These are phyloP conservation scores for Bombylius major DNA, from an alignment of 2,888 invertebrate species.

Conservation along the genomic window DNA sequence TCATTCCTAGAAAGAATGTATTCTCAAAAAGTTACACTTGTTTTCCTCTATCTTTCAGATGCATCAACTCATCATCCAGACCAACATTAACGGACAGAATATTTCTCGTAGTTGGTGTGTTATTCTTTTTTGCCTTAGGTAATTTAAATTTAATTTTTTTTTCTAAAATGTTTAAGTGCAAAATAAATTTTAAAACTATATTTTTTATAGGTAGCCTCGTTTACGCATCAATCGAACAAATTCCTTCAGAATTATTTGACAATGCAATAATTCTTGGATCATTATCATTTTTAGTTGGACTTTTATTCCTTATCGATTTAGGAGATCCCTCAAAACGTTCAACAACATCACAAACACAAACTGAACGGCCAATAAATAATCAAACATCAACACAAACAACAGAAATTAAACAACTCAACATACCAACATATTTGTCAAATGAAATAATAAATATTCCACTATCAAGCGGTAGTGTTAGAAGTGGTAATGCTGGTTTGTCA, in stretches of 20 bases:
- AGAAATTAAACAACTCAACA: neutral
- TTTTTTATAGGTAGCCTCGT: slow-evolving; percentile 14
- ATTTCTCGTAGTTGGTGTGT: slow-evolving; percentile 16
- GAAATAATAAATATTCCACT: neutral
- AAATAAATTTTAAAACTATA: neutral
- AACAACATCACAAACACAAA: slow-evolving; percentile 13
- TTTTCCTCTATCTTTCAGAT: slow-evolving; percentile 10
- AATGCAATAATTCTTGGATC: slow-evolving; percentile 18
- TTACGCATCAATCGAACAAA: slow-evolving; percentile 17
- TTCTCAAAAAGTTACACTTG: too few relatives aligned
- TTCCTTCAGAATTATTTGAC: slow-evolving; percentile 16
- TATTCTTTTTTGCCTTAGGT: slow-evolving; percentile 19
- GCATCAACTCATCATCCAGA: slow-evolving; percentile 15
- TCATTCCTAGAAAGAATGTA: too few relatives aligned
- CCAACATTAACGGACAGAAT: slow-evolving; percentile 17
- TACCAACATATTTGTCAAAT: neutral
- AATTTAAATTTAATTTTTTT: slow-evolving; percentile 1
- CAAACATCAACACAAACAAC: slow-evolving; percentile 8
- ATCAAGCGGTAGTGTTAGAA: neutral
- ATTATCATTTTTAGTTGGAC: slow-evolving; percentile 17
- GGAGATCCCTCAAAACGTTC: slow-evolving; percentile 14
- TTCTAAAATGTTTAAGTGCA: neutral
- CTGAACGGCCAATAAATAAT: slow-evolving; percentile 10
- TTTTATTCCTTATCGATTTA: slow-evolving; percentile 17
- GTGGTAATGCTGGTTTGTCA: neutral